A percentile compares a stretch with the other conserved stretches of the same genome.
phyloP scores from a whole-genome alignment of 2,797 vertebrate genomes.

The Prunella strophiata region DNA sequence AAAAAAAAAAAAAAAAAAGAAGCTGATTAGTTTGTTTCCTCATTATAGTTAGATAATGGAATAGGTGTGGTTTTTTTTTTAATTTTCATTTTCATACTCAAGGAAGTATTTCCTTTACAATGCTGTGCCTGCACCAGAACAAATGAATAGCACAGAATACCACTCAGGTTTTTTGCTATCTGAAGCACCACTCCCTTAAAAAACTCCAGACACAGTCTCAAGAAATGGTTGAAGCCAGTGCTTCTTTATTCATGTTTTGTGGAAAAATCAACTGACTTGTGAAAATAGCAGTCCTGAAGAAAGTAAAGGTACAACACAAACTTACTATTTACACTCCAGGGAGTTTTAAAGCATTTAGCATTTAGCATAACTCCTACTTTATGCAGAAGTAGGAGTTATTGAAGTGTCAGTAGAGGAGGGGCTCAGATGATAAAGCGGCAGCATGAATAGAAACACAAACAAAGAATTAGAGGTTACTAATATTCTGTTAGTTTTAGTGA shows the following conservation, averaged over 20 bases:
- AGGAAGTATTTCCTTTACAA: not conserved
- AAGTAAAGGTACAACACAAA: not conserved
- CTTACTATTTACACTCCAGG: not conserved
- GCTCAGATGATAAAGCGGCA: not conserved
- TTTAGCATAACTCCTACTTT: no score
- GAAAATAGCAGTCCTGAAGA: not conserved
- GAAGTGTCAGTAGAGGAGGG: not conserved
- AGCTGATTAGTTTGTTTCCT: not conserved
- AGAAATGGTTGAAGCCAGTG: not conserved
- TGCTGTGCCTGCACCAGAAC: not conserved
- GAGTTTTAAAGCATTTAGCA: not conserved
- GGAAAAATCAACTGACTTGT: not conserved
- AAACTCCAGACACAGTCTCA: not conserved
- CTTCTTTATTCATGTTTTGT: not conserved
- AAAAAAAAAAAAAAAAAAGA: not conserved
- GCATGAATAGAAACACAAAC: not conserved
- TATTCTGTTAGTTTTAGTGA: not conserved
- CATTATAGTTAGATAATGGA: not conserved
- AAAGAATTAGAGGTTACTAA: not conserved
- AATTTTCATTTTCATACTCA: not conserved
- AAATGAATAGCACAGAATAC: not conserved
- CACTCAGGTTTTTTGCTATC: not conserved
- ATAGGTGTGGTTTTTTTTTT: not conserved
- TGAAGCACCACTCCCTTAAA: not conserved
- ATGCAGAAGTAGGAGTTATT: not conserved